Evolutionary conservation across 2,113 vertebrate genomes (phyloP), one percentile per base, ranked within the genome.

Genomic region (Cryptotis parvus): DNA sequence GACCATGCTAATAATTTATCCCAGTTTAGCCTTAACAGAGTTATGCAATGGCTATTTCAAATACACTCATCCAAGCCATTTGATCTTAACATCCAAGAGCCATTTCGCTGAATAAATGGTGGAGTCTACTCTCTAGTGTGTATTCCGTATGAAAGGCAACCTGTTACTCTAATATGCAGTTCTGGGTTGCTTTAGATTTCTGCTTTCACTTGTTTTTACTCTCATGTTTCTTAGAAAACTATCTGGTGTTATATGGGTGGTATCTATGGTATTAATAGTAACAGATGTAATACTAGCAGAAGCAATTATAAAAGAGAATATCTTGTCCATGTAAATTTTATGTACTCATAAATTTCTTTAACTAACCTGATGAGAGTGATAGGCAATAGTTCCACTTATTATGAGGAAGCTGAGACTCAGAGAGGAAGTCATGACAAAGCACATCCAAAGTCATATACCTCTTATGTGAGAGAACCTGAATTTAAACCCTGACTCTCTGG

Each of bases 1-100:
- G 94, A 92, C 96, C 83, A 91, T 95, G 96, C 96, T 97, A 97
- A 94, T 92, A 95, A 96, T 0, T 75, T 91, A 96, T 95, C 1
- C 33, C 97, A 96, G 92, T 97, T 96, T 97, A 97, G 95, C 80
- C 94, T 93, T 88, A 87, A 91, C 94, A 79, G 92, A 92, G 85
- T 97, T 98, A 84, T 84, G 97, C 97, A 97, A 52, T 16, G 8
- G 70, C 91, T 84, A 91, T 94, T 89, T 24, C 43, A 33, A 16
- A 89, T 4, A 3, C 1, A 3, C 61, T 94, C 52, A 26, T 84
- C 66, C 39, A 35, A 83, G 24, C 76, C 92, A 96, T 95, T 94
- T 94, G 45, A 26, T 80, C 87, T 80, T 72, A 83, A 91, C 91
- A 27, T 92, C 94, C 80, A 84, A 94, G 91, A 92, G 77, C 82